These are phyloP conservation scores for Paraplagusia blochii DNA, from an alignment of 2,113 vertebrate genomes.

Conservation along the genomic window DNA sequence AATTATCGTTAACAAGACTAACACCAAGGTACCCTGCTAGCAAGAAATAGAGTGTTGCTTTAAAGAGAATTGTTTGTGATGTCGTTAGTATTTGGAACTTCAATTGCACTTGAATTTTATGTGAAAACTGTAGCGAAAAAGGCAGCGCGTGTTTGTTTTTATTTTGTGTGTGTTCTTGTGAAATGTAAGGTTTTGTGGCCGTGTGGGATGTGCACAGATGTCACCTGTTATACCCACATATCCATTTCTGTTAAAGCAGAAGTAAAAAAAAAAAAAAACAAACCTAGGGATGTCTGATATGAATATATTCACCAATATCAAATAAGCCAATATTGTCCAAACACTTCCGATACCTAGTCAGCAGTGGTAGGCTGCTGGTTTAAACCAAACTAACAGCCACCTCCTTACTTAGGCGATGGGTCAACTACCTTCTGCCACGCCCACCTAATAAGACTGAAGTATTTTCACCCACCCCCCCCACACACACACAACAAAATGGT, in stretches of 20 bases:
- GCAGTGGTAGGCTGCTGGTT: no score
- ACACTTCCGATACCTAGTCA: no score
- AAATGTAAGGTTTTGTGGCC: slow-evolving; percentile 58
- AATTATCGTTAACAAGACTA: slow-evolving; percentile 44
- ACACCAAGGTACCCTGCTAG: slow-evolving; percentile 74
- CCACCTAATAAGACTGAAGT: no score
- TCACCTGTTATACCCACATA: slow-evolving; percentile 20
- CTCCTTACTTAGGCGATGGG: no score
- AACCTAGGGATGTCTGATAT: no score
- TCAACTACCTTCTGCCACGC: no score
- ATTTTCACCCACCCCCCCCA: no score
- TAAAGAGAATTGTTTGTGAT: slow-evolving; percentile 73
- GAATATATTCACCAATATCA: no score
- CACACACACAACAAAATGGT: no score
- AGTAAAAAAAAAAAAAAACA: no score
- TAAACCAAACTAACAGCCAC: no score
- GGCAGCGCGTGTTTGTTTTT: slow-evolving; percentile 63
- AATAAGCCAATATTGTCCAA: no score
- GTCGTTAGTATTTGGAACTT: slow-evolving; percentile 81
- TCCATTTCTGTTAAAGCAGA: slow-evolving; percentile 8
- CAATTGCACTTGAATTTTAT: slow-evolving; percentile 84
- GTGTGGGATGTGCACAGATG: slow-evolving; percentile 32
- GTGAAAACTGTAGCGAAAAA: slow-evolving; percentile 71
- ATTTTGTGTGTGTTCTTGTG: slow-evolving; percentile 39
- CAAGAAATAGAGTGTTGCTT: slow-evolving; percentile 70